These are phyloP conservation scores for Sorex fumeus DNA, from an alignment of 2,113 vertebrate species.

Conservation along the genomic window DNA sequence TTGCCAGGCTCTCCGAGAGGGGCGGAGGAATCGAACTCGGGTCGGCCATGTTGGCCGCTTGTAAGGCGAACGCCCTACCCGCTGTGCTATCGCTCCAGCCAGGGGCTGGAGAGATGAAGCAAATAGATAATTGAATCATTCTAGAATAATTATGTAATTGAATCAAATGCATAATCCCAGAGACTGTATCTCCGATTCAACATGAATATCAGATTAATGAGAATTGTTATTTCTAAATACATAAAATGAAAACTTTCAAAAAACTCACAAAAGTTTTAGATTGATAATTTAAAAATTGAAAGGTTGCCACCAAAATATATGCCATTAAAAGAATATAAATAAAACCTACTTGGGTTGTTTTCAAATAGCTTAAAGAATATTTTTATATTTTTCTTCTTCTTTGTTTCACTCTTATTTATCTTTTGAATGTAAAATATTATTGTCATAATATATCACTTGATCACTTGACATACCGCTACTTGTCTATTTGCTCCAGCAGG, in stretches of 20 bases:
- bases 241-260: conserved; percentile 22
- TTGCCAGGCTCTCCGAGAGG: too few species aligned
- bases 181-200: neutral
- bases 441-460: too few species aligned
- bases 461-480: too few species aligned
- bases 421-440: conserved; percentile 16
- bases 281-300: conserved; percentile 16
- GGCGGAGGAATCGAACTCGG: too few species aligned
- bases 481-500: too few species aligned
- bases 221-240: conserved; percentile 22
- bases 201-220: conserved; percentile 45
- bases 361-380: neutral
- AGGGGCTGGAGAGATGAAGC: too few species aligned
- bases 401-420: conserved; percentile 22
- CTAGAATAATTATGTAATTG: conserved; percentile 9
- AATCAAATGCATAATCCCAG: conserved; percentile 11
- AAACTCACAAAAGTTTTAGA: neutral
- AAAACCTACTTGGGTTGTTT: neutral
- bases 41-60: too few species aligned
- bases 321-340: neutral
- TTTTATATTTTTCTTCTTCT: conserved; percentile 13
- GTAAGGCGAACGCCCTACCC: too few species aligned
- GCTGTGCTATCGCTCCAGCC: too few species aligned
- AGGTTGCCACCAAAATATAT: neutral
- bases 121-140: neutral